phyloP scores from a whole-genome alignment of 2,888 invertebrate genomes.

The Thyatira batis region DNA sequence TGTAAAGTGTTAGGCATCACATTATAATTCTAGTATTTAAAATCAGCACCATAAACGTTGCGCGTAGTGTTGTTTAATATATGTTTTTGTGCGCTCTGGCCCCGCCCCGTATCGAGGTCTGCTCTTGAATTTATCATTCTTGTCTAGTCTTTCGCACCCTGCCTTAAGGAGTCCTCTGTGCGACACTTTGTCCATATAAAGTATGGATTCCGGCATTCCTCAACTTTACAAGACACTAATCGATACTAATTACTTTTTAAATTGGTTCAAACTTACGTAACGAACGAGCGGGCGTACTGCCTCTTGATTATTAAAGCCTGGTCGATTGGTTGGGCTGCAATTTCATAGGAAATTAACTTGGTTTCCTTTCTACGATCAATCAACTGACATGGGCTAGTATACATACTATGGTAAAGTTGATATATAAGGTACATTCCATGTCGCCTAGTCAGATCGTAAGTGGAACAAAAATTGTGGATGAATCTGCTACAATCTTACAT shows the following conservation, averaged over 20 bases:
- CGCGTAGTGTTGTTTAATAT: neutral
- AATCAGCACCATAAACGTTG: neutral
- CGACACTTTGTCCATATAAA: neutral
- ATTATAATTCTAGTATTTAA: neutral
- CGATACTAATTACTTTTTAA: neutral
- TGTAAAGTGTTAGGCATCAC: constrained; percentile 2
- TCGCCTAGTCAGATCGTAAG: no score
- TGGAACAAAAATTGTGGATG: no score
- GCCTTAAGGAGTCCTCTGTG: neutral
- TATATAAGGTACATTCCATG: neutral
- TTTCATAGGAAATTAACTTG: neutral
- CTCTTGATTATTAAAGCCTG: neutral
- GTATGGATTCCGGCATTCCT: neutral
- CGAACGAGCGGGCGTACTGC: neutral
- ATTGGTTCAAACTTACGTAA: neutral
- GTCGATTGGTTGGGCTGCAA: neutral
- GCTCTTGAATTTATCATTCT: constrained; percentile 1
- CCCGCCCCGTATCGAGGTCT: neutral
- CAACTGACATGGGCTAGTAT: neutral
- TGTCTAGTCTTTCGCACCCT: neutral
- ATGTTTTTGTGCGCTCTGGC: neutral
- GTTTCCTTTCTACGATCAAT: neutral
- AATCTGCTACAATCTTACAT: no score
- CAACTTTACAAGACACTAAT: neutral
- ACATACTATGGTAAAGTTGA: neutral